A percentile compares a stretch with the other conserved stretches of the same genome.
Conservation (phyloP, 1,140 invertebrate genomes). For the Lordiphosa mommai region DNA sequence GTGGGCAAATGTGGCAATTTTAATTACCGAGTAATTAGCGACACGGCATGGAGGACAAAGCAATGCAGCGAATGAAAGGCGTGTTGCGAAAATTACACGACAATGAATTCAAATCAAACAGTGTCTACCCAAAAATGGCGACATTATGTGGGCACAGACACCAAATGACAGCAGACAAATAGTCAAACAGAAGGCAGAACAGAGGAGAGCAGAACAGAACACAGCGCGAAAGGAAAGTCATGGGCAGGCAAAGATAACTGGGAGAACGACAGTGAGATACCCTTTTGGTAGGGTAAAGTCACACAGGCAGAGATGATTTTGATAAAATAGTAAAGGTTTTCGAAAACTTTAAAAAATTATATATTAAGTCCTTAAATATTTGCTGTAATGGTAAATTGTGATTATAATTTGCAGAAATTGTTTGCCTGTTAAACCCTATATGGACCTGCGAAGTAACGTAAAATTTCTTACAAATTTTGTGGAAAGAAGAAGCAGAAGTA, state of each 20-base stretch:
- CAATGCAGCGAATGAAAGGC: conserved; percentile 13
- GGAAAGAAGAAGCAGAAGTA: no score
- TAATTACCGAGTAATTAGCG: conserved; percentile 77
- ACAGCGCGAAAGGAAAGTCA: conserved; percentile 11
- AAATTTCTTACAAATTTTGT: no score
- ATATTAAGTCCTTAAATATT: no score
- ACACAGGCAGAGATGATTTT: no score
- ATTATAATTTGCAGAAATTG: no score
- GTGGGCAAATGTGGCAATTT: conserved; percentile 60
- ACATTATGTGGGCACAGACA: conserved; percentile 69
- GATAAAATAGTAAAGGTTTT: no score
- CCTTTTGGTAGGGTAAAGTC: no score
- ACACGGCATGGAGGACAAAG: conserved; percentile 41
- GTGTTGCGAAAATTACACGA: conserved; percentile 57
- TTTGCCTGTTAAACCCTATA: no score
- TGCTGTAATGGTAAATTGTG: no score
- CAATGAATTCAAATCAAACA: conserved; percentile 76
- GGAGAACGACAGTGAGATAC: conserved; percentile 14
- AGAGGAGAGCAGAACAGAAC: background rate
- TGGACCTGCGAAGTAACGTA: no score
- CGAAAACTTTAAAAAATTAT: no score
- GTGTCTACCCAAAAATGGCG: conserved; percentile 55
- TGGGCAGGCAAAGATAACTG: background rate
- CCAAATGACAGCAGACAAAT: conserved; percentile 6
- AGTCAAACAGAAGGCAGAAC: conserved; percentile 20